phyloP scores from a whole-genome alignment of 2,113 vertebrate species.

The Lampris incognitus region DNA sequence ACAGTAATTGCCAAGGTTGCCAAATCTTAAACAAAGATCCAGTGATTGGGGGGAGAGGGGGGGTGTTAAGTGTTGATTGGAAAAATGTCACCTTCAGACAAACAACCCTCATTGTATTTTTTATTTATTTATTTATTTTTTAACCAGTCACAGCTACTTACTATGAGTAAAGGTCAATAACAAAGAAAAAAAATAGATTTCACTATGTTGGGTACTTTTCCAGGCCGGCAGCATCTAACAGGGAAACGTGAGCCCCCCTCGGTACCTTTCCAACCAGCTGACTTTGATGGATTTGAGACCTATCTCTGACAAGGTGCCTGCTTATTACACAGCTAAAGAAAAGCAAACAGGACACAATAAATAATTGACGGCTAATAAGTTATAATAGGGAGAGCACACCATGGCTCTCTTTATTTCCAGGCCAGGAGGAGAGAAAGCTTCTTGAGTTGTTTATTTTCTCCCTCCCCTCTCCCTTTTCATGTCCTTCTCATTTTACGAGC shows the following conservation, averaged over 20 bases:
- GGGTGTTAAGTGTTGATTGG: conserved; percentile 25
- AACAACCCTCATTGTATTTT: not conserved
- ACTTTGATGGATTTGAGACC: conserved; percentile 50
- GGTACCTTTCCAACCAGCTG: conserved; percentile 36
- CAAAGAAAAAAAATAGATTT: conserved; percentile 16
- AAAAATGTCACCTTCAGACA: conserved; percentile 27
- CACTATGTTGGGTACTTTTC: not conserved
- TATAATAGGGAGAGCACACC: conserved; percentile 40
- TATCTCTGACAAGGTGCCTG: conserved; percentile 51
- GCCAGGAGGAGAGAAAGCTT: conserved; percentile 69
- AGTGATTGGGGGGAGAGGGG: conserved; percentile 1
- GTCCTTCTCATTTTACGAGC: conserved; percentile 83
- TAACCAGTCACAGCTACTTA: not conserved
- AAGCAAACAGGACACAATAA: conserved; percentile 66
- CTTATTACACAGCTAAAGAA: conserved; percentile 72
- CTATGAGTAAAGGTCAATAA: conserved; percentile 44
- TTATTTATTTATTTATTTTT: not conserved
- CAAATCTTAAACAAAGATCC: conserved; percentile 15
- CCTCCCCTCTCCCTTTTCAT: conserved; percentile 78
- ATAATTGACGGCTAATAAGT: conserved; percentile 78
- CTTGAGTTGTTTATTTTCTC: conserved; percentile 78
- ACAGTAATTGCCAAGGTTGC: conserved; percentile 18
- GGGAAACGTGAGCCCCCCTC: conserved; percentile 8
- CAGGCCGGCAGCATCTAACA: not conserved
- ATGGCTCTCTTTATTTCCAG: conserved; percentile 53